Base-by-base conservation (phyloP, 2,113 vertebrate genomes). In the Sorex araneus region DNA sequence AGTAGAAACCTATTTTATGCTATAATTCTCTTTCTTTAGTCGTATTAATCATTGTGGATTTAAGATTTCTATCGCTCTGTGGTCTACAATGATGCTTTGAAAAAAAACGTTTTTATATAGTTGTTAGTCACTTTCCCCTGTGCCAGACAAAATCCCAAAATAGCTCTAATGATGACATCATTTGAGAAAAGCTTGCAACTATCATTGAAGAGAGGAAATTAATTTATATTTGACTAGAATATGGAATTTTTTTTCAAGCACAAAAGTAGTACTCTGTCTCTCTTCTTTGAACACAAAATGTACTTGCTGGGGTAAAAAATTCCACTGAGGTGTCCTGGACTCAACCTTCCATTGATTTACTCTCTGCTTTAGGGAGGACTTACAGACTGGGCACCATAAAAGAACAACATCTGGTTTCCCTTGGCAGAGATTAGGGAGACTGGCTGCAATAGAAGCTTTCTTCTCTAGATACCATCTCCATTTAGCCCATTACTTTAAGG, bases 181-280 rank as follows among this genome's bases (percentile, higher is more conserved):
- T 60, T 45, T 71, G 66, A 8, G 57, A 19, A 54, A 85, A 67
- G 57, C 91, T 32, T 18, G 75, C 18, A 80, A 64, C 36, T 10
- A 73, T 19, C 66, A 77, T 0, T 92, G 64, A 76, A 80, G 43
- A 93, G 25, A 90, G n/a, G 60, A 94, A 93, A 91, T 92, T 87
- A 92, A 93, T 89, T 89, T 90, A 77, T 89, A 84, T 92, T 92
- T 92, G 76, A 91, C 89, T 47, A 32, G 25, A 40, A 75, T 73
- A 16, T 19, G 5, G 28, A 87, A 79, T 78, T 47, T 30, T 64
- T 60, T 63, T 16, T 13, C n/a, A 86, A 84, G 79, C 43, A 87
- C 36, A 76, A 74, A 94, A 91, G 86, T 63, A 84, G 67, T 43
- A 82, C 23, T 75, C 9, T 87, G 75, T 80, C 21, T 4, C n/a